A percentile compares a stretch with the other conserved stretches of the same genome.
These are phyloP conservation scores for Schizopygopsis pylzovi DNA, from an alignment of 2,797 vertebrate genomes.

Conservation along the genomic window DNA sequence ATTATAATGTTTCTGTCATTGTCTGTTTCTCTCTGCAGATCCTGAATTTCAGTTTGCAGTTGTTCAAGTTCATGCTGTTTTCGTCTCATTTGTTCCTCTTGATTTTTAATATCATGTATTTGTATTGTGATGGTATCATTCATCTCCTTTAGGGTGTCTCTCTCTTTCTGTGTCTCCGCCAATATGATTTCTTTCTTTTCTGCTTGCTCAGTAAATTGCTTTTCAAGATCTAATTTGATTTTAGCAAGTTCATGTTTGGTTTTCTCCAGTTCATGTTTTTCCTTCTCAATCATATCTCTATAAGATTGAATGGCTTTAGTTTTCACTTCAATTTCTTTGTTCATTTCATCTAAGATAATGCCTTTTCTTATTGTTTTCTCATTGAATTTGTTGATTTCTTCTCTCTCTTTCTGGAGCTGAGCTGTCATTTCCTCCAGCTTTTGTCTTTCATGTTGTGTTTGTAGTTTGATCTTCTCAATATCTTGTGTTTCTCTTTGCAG, in stretches of 20 bases:
- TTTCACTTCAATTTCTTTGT: neutral
- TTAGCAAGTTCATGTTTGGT: neutral
- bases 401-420: slow-evolving; percentile 20
- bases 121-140: neutral
- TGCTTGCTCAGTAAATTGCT: neutral
- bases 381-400: neutral
- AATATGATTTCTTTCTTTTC: neutral
- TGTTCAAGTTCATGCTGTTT: slow-evolving; percentile 2
- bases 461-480: neutral
- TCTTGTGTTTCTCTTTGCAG: neutral
- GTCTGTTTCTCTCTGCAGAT: neutral
- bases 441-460: neutral
- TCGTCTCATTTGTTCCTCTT: neutral
- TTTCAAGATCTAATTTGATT: neutral
- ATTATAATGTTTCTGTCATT: neutral
- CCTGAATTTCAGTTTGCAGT: neutral
- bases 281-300: neutral
- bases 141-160: neutral
- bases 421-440: neutral
- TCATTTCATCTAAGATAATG: neutral
- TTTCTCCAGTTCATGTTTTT: neutral
- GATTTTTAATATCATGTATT: neutral
- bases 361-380: slow-evolving; percentile 10
- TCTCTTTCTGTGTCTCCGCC: slow-evolving; percentile 1
- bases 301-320: neutral